These are phyloP conservation scores for Leucoraja ocellata DNA, from an alignment of 2,797 vertebrate species.

Conservation along the genomic window DNA sequence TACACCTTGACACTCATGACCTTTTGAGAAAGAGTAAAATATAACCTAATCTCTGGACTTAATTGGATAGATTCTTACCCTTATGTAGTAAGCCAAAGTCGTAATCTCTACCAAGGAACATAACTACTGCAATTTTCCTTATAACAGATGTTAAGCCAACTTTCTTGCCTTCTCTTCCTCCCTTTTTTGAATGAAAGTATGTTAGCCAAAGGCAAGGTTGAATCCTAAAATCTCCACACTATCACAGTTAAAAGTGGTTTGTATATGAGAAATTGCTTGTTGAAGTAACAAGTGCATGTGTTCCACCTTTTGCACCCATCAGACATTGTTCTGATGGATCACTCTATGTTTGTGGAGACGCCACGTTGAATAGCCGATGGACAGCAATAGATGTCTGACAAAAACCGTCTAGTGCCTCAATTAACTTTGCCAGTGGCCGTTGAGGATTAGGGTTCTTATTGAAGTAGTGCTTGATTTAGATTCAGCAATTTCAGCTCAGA, in stretches of 20 bases:
- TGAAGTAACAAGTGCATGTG: not conserved
- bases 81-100: no score
- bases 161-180: no score
- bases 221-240: not conserved
- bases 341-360: not conserved
- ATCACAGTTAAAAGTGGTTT: not conserved
- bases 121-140: no score
- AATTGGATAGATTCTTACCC: no score
- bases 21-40: no score
- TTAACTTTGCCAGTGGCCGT: not conserved
- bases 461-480: not conserved
- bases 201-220: not conserved
- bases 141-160: no score
- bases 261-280: not conserved
- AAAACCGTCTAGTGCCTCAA: not conserved
- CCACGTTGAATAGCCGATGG: not conserved
- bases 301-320: not conserved
- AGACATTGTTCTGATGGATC: not conserved
- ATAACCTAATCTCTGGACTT: no score
- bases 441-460: not conserved
- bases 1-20: no score
- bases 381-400: not conserved
- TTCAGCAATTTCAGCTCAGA: not conserved
- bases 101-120: no score
- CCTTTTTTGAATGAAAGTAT: no score